Conservation (phyloP, 64 coral and sea anemone genomes). For the Stichodactyla helianthus region DNA sequence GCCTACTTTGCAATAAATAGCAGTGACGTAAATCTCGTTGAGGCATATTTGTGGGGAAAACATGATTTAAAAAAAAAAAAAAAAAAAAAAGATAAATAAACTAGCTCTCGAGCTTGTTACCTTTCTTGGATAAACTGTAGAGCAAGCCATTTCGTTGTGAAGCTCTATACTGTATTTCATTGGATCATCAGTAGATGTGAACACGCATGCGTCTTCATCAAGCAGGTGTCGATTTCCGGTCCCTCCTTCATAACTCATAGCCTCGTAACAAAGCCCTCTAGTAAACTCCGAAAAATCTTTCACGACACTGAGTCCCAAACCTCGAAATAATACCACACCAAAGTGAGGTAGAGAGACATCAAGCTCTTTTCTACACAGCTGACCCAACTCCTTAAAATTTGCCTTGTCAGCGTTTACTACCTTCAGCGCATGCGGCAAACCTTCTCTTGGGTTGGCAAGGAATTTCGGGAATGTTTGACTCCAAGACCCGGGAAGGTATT, state of each 20-base stretch:
- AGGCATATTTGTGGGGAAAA: too few species aligned
- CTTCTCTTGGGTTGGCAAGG: conserved; percentile 40
- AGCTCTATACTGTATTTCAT: conserved; percentile 63
- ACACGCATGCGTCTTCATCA: conserved; percentile 19
- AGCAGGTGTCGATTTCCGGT: conserved; percentile 50
- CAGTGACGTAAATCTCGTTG: too few species aligned
- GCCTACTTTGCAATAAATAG: too few species aligned
- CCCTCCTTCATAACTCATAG: conserved; percentile 64
- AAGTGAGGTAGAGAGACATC: conserved; percentile 45
- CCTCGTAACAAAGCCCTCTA: conserved; percentile 51
- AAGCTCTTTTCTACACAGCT: conserved; percentile 49
- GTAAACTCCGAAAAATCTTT: conserved; percentile 61
- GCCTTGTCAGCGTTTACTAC: conserved; percentile 14
- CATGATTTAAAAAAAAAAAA: too few species aligned
- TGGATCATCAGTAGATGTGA: conserved; percentile 62
- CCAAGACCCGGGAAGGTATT: conserved; percentile 61
- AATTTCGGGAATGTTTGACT: conserved; percentile 57
- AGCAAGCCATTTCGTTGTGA: conserved; percentile 96
- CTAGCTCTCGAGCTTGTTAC: neutral
- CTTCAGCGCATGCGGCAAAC: conserved; percentile 56
- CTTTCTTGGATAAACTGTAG: conserved; percentile 62
- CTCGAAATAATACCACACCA: conserved; percentile 75
- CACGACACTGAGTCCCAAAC: conserved; percentile 25
- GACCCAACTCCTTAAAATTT: conserved; percentile 46
- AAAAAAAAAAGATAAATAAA: too few species aligned